These are phyloP conservation scores for Montipora foliosa DNA, from an alignment of 64 coral and sea anemone genomes.

Conservation along the genomic window DNA sequence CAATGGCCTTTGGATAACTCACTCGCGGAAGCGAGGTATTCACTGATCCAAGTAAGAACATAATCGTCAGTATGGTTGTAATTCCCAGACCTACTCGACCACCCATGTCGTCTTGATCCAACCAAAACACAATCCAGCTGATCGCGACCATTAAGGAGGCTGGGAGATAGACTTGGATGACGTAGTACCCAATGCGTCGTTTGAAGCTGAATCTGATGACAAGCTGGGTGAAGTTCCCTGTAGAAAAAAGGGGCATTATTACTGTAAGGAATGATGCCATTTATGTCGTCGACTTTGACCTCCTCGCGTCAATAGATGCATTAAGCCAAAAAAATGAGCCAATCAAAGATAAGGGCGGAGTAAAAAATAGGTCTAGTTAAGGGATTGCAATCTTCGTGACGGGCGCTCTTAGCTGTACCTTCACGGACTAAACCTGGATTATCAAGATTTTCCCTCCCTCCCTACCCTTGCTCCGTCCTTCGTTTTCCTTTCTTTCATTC, in stretches of 20 bases:
- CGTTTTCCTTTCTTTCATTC: no score
- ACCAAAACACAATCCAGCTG: conserved; percentile 96
- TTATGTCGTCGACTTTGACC: no score
- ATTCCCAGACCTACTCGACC: conserved; percentile 86
- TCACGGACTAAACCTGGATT: no score
- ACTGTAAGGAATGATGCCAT: no score
- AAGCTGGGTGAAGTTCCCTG: conserved; percentile 83
- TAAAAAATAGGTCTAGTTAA: no score
- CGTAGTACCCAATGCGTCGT: conserved; percentile 90
- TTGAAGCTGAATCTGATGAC: conserved; percentile 52
- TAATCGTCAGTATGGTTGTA: conserved; percentile 86
- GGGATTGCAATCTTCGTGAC: no score
- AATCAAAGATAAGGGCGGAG: no score
- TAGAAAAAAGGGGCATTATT: not conserved
- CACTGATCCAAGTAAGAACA: conserved; percentile 83
- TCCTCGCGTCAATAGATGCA: no score
- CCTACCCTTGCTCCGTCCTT: no score
- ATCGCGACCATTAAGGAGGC: conserved; percentile 80
- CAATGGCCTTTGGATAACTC: conserved; percentile 91
- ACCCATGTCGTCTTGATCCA: conserved; percentile 83
- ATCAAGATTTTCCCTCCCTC: no score
- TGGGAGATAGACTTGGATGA: conserved; percentile 87
- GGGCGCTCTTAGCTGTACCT: no score
- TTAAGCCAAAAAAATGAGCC: no score
- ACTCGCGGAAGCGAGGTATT: conserved; percentile 80